These are phyloP conservation scores for Graptemys geographica DNA, from an alignment of 2,797 vertebrate genomes.

Conservation along the genomic window DNA sequence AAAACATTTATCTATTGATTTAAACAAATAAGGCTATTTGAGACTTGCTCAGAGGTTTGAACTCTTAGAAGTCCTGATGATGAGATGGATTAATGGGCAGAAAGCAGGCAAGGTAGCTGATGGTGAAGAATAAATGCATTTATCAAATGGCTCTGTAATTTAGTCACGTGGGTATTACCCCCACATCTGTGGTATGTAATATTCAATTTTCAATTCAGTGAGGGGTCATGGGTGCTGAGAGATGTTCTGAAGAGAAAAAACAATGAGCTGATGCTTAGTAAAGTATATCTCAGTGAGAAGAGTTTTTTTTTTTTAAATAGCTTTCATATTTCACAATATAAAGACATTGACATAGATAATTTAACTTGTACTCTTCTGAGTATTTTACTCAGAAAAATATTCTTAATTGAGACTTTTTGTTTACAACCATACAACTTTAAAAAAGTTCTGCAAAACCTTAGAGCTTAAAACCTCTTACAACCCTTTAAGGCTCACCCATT, in stretches of 20 bases:
- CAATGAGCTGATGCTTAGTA: neutral
- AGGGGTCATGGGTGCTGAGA: neutral
- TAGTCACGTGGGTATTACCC: neutral
- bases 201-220: neutral
- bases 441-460: neutral
- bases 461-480: neutral
- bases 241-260: neutral
- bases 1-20: neutral
- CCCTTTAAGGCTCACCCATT: neutral
- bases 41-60: constrained; percentile 21
- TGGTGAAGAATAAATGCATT: neutral
- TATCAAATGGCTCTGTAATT: neutral
- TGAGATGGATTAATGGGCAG: constrained; percentile 19
- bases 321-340: neutral
- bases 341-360: rapidly evolving
- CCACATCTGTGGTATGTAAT: rapidly evolving
- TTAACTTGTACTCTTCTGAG: neutral
- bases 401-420: neutral
- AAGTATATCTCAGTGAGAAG: neutral
- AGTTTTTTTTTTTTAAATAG: neutral
- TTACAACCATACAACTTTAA: neutral
- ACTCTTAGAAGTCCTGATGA: constrained; percentile 17
- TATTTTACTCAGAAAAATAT: neutral
- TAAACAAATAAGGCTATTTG: neutral
- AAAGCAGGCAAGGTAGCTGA: neutral